phyloP scores from a whole-genome alignment of 2,797 vertebrate genomes.

The Tangara arthus region DNA sequence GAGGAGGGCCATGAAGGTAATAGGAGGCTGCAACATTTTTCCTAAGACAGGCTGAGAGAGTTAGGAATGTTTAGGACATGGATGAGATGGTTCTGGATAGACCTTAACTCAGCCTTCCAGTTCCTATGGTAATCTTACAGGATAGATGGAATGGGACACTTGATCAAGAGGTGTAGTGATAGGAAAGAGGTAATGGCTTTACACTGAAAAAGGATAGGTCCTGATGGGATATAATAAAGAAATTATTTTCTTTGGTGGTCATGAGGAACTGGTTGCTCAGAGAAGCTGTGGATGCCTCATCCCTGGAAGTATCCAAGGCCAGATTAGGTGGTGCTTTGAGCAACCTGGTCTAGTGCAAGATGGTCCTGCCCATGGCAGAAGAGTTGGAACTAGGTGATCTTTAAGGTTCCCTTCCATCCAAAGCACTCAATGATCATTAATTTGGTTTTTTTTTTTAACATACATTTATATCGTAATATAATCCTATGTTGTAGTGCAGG shows the following conservation, averaged over 20 bases:
- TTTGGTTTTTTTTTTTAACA: not conserved
- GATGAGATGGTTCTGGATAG: not conserved
- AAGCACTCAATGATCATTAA: not conserved
- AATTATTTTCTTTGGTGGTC: not conserved
- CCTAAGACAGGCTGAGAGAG: not conserved
- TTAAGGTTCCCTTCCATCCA: not conserved
- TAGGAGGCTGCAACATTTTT: not conserved
- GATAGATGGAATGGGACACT: not conserved
- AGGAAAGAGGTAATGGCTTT: not conserved
- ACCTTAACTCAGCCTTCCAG: not conserved
- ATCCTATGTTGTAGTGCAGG: not conserved
- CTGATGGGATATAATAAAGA: not conserved
- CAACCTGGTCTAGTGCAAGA: not conserved
- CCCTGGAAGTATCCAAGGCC: not conserved
- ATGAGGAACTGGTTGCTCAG: not conserved
- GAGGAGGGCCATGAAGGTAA: not conserved
- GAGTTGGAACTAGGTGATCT: not conserved
- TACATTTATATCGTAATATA: not conserved
- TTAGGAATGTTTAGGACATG: not conserved
- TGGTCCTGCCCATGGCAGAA: not conserved
- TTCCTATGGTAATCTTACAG: not conserved
- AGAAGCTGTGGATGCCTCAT: not conserved
- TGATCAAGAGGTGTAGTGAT: not conserved
- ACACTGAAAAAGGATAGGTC: not conserved
- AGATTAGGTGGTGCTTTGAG: not conserved